phyloP scores from a whole-genome alignment of 2,888 invertebrate genomes.

The Hypomecis atomaria region DNA sequence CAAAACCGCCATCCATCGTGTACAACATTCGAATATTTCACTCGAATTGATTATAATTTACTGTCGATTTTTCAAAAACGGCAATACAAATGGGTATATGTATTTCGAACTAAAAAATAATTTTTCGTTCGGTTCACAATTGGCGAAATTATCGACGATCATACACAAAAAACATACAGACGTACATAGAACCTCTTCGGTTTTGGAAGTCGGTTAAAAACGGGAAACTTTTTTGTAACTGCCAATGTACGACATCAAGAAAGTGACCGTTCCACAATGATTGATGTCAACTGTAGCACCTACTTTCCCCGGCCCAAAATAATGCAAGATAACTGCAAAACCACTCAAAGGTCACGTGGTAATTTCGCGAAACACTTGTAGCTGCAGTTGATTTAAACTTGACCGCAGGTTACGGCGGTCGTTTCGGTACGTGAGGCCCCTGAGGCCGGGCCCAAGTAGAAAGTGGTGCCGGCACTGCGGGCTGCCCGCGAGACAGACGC shows the following conservation, averaged over 20 bases:
- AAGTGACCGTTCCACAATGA: conserved; percentile 13
- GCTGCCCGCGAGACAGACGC: conserved; percentile 54
- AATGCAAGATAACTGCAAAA: conserved; percentile 31
- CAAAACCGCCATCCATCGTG: no score
- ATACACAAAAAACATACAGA: no score
- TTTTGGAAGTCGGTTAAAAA: no score
- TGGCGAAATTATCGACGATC: no score
- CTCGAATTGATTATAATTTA: no score
- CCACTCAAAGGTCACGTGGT: conserved; percentile 31
- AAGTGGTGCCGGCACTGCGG: conserved; percentile 57
- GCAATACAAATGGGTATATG: no score
- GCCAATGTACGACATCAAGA: conserved; percentile 1
- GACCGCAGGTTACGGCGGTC: conserved; percentile 32
- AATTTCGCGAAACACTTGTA: conserved; percentile 33
- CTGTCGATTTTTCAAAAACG: no score
- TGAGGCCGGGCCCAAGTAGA: conserved; percentile 56
- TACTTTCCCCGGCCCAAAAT: conserved; percentile 34
- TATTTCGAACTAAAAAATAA: no score
- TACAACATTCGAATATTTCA: no score
- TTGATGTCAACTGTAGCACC: conserved; percentile 19
- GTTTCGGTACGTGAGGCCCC: conserved; percentile 51
- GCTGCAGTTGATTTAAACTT: conserved; percentile 37
- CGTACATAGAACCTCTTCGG: no score
- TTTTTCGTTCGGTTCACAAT: no score
- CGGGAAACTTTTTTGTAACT: no score